Evolutionary conservation across 2,888 invertebrate species (phyloP), one percentile per base, ranked within the genome.

Genomic region (Aphelenchoides bicaudatus): DNA sequence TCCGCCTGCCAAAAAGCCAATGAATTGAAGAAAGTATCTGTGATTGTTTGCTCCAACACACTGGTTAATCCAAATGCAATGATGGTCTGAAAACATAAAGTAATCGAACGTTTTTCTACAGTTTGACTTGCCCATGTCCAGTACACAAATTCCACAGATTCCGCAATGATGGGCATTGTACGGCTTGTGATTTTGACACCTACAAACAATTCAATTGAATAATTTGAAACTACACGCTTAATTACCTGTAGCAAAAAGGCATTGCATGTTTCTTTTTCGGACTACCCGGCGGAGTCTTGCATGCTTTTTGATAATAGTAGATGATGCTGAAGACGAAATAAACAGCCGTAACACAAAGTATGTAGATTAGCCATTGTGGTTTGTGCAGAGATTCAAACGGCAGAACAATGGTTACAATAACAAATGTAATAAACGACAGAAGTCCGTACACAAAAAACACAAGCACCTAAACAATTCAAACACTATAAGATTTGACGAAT

Each of bases 61-160:
- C 37, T 68, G 67, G 43, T 66, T 66, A 21, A 66, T 61, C 65
- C 67, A 66, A 23, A 66, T 58, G 53, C 66, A 66, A 39, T 66
- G 66, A 47, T 66, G 66, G 34, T 66, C 66, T n/a, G n/a, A n/a
- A n/a, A n/a, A n/a, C n/a, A n/a, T n/a, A n/a, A n/a, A n/a, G n/a
- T n/a, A n/a, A n/a, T n/a, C n/a, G n/a, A n/a, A n/a, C n/a, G n/a
- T n/a, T n/a, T n/a, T n/a, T n/a, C n/a, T n/a, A n/a, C n/a, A n/a
- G n/a, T n/a, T n/a, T n/a, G n/a, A n/a, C 39, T 66, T 67, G 39
- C 68, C 67, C 67, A 66, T 66, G 43, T 58, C 60, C 29, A 66
- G 51, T 21, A 66, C 59, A 31, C 67, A 66, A 27, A 39, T 55
- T 29, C 61, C 50, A 48, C 67, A 66, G 28, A 66, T 61, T 27